These are phyloP conservation scores for Gastracanthus pulcherrimus DNA, from an alignment of 2,888 invertebrate species.

Conservation along the genomic window DNA sequence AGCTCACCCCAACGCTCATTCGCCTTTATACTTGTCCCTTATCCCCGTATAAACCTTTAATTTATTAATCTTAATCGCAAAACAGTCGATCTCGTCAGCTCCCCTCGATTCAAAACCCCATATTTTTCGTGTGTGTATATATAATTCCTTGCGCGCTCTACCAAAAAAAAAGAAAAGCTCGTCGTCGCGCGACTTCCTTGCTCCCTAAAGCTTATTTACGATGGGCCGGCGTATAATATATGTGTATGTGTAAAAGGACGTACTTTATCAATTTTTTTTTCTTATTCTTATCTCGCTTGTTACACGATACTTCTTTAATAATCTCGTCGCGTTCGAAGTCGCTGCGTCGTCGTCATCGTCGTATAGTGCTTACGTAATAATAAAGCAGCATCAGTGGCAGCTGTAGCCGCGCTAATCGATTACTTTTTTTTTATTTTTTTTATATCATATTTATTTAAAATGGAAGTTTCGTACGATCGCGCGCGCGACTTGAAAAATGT, in stretches of 20 bases:
- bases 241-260: conserved; percentile 34
- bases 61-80: conserved; percentile 15
- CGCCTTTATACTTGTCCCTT: neutral
- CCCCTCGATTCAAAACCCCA: neutral
- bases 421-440: conserved; percentile 9
- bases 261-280: conserved; percentile 7
- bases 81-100: conserved; percentile 20
- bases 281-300: neutral
- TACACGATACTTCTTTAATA: neutral
- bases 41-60: conserved; percentile 11
- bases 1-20: neutral
- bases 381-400: neutral
- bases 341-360: too few species aligned
- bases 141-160: conserved; percentile 28
- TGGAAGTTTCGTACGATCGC: conserved; percentile 35
- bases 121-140: too few species aligned
- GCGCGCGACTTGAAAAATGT: neutral
- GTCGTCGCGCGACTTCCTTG: neutral
- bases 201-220: conserved; percentile 17
- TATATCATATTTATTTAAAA: neutral
- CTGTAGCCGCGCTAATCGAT: neutral
- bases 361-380: neutral
- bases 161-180: conserved; percentile 3
- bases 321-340: neutral
- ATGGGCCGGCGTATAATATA: neutral